A percentile compares a stretch with the other conserved stretches of the same genome.
phyloP scores from a whole-genome alignment of 1,140 invertebrate genomes.

The Plectrocnemia conspersa region DNA sequence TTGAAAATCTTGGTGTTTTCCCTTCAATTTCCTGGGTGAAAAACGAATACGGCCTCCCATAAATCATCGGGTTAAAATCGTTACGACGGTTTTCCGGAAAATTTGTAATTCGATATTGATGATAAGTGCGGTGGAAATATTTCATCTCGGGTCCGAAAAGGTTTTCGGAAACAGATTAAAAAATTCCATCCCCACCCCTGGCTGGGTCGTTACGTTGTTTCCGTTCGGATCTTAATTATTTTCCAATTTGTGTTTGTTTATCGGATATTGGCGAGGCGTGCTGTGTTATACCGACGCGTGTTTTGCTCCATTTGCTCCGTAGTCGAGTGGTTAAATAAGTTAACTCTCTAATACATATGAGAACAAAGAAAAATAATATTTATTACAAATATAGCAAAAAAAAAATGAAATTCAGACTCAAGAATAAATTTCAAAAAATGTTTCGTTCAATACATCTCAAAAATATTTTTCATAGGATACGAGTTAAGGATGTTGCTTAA shows the following conservation, averaged over 20 bases:
- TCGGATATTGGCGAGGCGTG: too few relatives aligned
- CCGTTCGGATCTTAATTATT: constrained; percentile 22
- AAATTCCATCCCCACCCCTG: constrained; percentile 4
- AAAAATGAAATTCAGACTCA: too few relatives aligned
- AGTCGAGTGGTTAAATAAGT: too few relatives aligned
- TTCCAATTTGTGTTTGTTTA: constrained; percentile 3
- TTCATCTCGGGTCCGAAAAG: constrained; percentile 1
- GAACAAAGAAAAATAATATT: too few relatives aligned
- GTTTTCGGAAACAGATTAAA: constrained; percentile 9
- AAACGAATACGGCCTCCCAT: constrained; percentile 12
- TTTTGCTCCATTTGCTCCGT: too few relatives aligned
- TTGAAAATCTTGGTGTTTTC: constrained; percentile 14
- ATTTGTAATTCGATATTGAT: constrained; percentile 24
- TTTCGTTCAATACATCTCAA: too few relatives aligned
- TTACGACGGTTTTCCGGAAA: constrained; percentile 15
- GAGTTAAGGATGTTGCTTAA: too few relatives aligned
- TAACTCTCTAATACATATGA: too few relatives aligned
- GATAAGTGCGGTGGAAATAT: constrained; percentile 19
- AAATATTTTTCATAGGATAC: too few relatives aligned
- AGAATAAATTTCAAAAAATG: too few relatives aligned
- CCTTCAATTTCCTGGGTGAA: neutral
- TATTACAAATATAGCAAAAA: too few relatives aligned
- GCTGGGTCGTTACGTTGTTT: constrained; percentile 12
- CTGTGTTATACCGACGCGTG: too few relatives aligned
- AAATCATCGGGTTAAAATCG: constrained; percentile 10